These are phyloP conservation scores for Drosophila ustulata DNA, from an alignment of 2,888 invertebrate species.

Conservation along the genomic window DNA sequence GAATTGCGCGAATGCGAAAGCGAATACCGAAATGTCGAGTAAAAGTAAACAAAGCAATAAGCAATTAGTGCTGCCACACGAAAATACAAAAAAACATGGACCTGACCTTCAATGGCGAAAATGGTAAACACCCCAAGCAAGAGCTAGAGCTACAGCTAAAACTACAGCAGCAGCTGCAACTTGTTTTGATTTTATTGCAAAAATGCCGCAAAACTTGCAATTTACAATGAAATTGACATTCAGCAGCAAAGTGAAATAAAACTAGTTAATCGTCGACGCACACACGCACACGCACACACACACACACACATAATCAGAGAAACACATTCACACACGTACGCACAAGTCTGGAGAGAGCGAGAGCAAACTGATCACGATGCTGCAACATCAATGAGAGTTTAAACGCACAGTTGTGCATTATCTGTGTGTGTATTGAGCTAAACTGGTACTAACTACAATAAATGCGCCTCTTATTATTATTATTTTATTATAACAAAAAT, in stretches of 20 bases:
- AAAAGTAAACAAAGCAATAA: conserved; percentile 75
- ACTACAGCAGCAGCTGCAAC: conserved; percentile 54
- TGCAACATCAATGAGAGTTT: conserved; percentile 20
- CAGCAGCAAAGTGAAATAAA: conserved; percentile 73
- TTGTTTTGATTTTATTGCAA: conserved; percentile 65
- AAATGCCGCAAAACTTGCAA: conserved; percentile 52
- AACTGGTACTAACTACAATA: conserved; percentile 34
- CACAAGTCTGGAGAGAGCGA: conserved; percentile 1
- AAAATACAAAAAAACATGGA: conserved; percentile 33
- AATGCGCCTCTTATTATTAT: conserved; percentile 37
- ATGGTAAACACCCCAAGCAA: conserved; percentile 63
- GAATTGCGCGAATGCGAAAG: conserved; percentile 21
- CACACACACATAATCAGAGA: conserved; percentile 18
- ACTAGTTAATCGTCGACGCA: conserved; percentile 66
- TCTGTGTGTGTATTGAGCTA: conserved; percentile 12
- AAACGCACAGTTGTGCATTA: background rate
- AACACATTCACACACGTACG: conserved; percentile 27
- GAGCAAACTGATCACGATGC: conserved; percentile 47
- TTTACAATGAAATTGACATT: conserved; percentile 79
- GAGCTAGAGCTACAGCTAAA: background rate
- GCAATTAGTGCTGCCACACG: conserved; percentile 70
- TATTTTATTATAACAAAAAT: conserved; percentile 41
- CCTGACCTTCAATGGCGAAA: conserved; percentile 57
- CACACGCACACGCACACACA: conserved; percentile 31
- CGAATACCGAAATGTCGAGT: conserved; percentile 56